A percentile compares a stretch with the other conserved stretches of the same genome.
Evolutionary conservation across 2,113 vertebrate genomes (phyloP).

Genomic region (Pterocles gutturalis): DNA sequence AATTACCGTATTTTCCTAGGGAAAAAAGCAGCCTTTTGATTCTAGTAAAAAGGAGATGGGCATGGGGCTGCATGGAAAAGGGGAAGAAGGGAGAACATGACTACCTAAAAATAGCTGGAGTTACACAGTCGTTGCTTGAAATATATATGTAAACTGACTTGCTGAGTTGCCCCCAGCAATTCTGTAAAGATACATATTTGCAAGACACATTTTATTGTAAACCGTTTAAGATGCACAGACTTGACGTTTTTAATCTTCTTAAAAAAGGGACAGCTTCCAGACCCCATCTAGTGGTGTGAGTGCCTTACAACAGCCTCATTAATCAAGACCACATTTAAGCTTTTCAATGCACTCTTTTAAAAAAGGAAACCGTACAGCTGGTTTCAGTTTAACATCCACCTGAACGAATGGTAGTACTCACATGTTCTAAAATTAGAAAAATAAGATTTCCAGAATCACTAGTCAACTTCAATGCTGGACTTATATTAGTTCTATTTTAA

Average conservation of each 20-base stretch:
- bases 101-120: neutral
- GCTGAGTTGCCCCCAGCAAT: neutral
- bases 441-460: neutral
- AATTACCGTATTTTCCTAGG: neutral
- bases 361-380: neutral
- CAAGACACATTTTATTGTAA: neutral
- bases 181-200: neutral
- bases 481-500: neutral
- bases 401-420: neutral
- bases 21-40: neutral
- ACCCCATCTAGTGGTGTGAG: slow-evolving; percentile 47
- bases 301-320: neutral
- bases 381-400: neutral
- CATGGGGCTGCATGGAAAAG: rapidly evolving
- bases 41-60: neutral
- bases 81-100: neutral
- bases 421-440: neutral
- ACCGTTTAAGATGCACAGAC: neutral
- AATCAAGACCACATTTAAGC: neutral
- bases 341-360: neutral
- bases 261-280: neutral
- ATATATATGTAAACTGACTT: neutral
- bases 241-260: neutral
- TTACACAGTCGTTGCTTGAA: neutral
- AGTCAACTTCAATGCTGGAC: neutral